Evolutionary conservation across 2,113 vertebrate genomes (phyloP), one percentile per base, ranked within the genome.

Genomic region (Scytalopus superciliaris): DNA sequence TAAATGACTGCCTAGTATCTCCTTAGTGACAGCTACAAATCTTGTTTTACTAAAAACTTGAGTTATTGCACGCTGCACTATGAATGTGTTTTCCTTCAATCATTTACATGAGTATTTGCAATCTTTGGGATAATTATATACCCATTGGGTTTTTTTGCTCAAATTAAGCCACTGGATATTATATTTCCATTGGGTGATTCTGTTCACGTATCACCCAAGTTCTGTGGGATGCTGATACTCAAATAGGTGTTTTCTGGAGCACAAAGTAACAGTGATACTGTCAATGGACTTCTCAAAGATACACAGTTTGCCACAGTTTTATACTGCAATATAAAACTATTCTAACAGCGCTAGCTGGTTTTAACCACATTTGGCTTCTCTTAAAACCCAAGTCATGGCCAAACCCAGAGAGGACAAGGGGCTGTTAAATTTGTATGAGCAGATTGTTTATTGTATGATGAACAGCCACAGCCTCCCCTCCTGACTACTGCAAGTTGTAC

Each of bases 331-430:
- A 47, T 4, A 37, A 9, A 55, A 19, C 35, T 77, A 13, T 11
- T 74, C 17, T 35, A 42, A 67, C 35, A 82, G 8, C 12, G 27
- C 40, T 87, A 57, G 37, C 40, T 68, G 68, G 25, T 45, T 72
- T 45, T n/a, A 25, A 72, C 19, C 42, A 47, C 3, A 1, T 23
- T 56, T 31, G 78, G 33, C 16, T 44, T 45, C 67, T 60, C 45
- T 76, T 62, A 62, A 88, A 90, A 53, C 1, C 6, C 28, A 44
- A 64, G 40, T 28, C 60, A 19, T 2, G 23, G 67, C 40, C 4
- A 5, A 84, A 64, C 21, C 1, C 59, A 83, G 40, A 8, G 15
- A 75, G 3, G 0, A 35, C 10, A 13, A 4, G 1, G 2, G 4
- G 33, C 53, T 73, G 22, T 5, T 2, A 19, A 14, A 56, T 14